Evolutionary conservation across 2,888 invertebrate species (phyloP), one percentile per base, ranked within the genome.

Genomic region (Oeneis ivallda): DNA sequence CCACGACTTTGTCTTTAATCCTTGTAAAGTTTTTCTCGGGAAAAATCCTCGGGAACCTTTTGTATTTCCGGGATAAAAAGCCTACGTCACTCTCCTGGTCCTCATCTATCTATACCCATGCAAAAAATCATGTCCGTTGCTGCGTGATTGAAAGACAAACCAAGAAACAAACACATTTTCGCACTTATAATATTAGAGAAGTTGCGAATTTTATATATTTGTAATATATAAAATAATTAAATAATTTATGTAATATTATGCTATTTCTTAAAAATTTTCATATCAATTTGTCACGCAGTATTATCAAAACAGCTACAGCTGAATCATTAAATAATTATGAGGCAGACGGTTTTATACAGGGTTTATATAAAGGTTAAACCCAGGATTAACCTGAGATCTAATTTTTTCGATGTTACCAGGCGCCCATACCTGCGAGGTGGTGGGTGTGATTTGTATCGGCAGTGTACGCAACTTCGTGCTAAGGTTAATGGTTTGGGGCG

Each of bases 361-460:
- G 49, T 50, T 32, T 52, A 32, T 13, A 9, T 13, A 32, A n/a
- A 34, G 34, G 53, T 56, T 56, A 71, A 73, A 75, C 73, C 75
- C 73, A 60, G 71, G 77, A 76, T 76, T 75, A 73, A 72, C 71
- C 72, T 69, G 68, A 77, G 76, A 75, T 86, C 83, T 87, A 84
- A 85, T 86, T 87, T 85, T 79, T 85, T 84, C 78, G 79, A 76
- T 69, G 74, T 73, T 87, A 89, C 89, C 79, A 89, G 87, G 87
- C 74, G 74, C 72, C 64, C 88, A 88, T 87, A 91, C 90, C 89
- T 90, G 89, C 71, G 89, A 86, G 75, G 89, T 84, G 76, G 89
- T 87, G 68, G 89, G 87, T 70, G 89, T 85, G 74, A 89, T 87
- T 79, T 90, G 89, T 78, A 89, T 83, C 68, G 89, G 89, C 81